phyloP scores from a whole-genome alignment of 1,140 invertebrate species.

The Sitobion miscanthi region DNA sequence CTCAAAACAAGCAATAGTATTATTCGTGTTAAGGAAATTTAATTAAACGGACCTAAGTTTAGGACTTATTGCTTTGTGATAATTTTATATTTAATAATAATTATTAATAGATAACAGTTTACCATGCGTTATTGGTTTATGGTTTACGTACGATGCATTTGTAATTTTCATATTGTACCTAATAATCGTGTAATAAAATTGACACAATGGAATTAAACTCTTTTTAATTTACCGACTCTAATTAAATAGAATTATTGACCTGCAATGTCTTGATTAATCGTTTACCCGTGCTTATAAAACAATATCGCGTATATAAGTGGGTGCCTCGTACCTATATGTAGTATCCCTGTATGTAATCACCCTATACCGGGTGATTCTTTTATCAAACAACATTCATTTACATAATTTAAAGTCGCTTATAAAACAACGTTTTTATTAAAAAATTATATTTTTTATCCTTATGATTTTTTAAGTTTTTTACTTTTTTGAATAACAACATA shows the following conservation, averaged over 20 bases:
- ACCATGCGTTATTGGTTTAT: not conserved
- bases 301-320: not conserved
- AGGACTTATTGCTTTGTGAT: not conserved
- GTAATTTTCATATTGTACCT: not conserved
- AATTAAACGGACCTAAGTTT: not conserved
- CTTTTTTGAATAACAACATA: no score
- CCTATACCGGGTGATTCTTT: no score
- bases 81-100: constrained; percentile 1
- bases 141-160: not conserved
- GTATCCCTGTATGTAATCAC: no score
- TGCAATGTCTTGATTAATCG: not conserved
- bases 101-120: not conserved
- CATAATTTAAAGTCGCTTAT: no score
- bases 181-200: not conserved
- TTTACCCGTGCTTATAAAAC: not conserved
- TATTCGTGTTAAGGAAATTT: not conserved
- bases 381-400: no score
- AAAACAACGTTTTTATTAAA: no score
- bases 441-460: no score
- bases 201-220: not conserved
- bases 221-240: not conserved
- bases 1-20: not conserved
- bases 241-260: not conserved
- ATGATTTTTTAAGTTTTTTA: no score
- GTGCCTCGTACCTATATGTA: no score